Evolutionary conservation across 1,140 invertebrate species (phyloP).

Genomic region (Atta texana): DNA sequence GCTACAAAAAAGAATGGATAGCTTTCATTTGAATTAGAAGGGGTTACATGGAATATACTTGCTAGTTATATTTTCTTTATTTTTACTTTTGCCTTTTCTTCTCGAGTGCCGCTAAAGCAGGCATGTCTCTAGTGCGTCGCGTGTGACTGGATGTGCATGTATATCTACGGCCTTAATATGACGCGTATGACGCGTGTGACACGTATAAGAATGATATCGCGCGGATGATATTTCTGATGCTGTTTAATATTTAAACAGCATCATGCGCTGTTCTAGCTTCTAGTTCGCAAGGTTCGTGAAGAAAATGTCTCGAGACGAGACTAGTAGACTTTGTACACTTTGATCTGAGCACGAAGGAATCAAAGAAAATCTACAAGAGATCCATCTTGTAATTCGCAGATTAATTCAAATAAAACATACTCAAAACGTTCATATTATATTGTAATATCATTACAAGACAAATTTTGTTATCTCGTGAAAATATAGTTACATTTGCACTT

Average conservation of each 20-base stretch:
- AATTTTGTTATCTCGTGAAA: neutral
- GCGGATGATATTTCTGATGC: neutral
- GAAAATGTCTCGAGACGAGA: neutral
- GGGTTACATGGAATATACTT: constrained; percentile 70
- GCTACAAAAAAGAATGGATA: constrained; percentile 62
- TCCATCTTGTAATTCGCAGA: neutral
- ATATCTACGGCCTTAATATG: constrained; percentile 1
- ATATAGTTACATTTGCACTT: neutral
- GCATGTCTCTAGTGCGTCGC: constrained; percentile 59
- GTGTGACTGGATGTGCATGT: constrained; percentile 55
- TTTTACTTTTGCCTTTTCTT: constrained; percentile 37
- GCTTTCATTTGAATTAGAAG: constrained; percentile 59
- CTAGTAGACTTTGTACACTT: neutral
- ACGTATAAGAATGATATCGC: constrained; percentile 12
- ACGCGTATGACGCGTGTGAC: constrained; percentile 1
- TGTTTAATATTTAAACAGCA: neutral
- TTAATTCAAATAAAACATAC: neutral
- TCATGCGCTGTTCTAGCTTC: neutral
- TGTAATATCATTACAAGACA: neutral
- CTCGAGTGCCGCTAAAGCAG: constrained; percentile 59
- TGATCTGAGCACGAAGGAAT: neutral
- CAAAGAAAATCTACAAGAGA: neutral
- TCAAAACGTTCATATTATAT: neutral
- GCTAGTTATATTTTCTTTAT: constrained; percentile 66
- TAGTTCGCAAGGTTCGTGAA: constrained; percentile 1